Base-by-base conservation (phyloP, 92 coral and sea anemone genomes). In the Ricordea florida region DNA sequence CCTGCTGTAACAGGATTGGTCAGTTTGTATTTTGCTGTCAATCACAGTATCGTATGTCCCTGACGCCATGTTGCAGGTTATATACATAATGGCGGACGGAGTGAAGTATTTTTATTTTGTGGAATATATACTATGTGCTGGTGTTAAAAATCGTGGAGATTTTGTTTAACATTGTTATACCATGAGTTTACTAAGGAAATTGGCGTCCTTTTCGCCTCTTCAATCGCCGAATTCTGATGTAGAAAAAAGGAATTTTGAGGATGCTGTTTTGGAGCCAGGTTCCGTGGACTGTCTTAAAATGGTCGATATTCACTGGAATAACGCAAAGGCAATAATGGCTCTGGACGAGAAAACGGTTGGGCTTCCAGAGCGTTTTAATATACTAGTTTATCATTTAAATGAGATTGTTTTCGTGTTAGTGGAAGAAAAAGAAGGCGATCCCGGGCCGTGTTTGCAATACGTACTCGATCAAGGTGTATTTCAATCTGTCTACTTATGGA, bases 391-490 rank as follows among this genome's bases (percentile, higher is more conserved):
- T 59, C 90, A 96, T 92, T 60, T 92, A 61, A 92, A 84, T 52
- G 93, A 83, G 57, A 84, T 96, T 36, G 79, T 96, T 16, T 83
- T 84, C 30, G 87, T 92, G 31, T 70, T 96, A 62, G 81, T 86
- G 29, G 99, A 96, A 27, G 99, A 96, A 63, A 92, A 72, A 33
- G 97, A 92, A 23, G 97, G 93, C 25, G 73, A 88, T 24, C 97
- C 94, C 0, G 99, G 99, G 0, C 88, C 97, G 0, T 96, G 99
- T 57, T 75, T 96, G 78, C 93, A 96, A 68, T 96, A 89, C 38
- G 93, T 87, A 6, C 59, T 96, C 18, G 96, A 96, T 33, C 85
- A 87, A 46, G 79, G 90, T 41, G 81, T 92, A 35, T 96, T 89
- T 59, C 93, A 92, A 28, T 76, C 70, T 27, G 79, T 96, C 37